Evolutionary conservation across 2,797 vertebrate genomes (phyloP).

Genomic region (Sebastes matsubarae): DNA sequence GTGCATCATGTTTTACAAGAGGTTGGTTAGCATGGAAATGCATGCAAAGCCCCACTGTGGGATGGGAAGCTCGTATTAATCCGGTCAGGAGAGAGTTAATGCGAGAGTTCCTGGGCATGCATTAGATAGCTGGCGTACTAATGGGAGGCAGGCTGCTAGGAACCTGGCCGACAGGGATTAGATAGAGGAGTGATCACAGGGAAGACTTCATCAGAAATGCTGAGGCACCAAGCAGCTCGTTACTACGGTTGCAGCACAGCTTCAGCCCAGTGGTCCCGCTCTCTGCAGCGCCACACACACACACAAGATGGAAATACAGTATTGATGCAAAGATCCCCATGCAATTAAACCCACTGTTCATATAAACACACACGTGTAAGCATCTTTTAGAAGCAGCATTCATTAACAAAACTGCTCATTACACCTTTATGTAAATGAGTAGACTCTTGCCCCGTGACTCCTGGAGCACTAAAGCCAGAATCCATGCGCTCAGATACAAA

Average conservation of each 20-base stretch:
- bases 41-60: slow-evolving; percentile 59
- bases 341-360: slow-evolving; percentile 32
- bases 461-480: background rate
- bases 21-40: slow-evolving; percentile 71
- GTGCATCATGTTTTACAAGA: slow-evolving; percentile 68
- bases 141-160: slow-evolving; percentile 68
- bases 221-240: slow-evolving; percentile 76
- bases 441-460: background rate
- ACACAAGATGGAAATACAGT: slow-evolving; percentile 10
- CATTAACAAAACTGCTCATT: background rate
- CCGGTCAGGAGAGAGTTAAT: slow-evolving; percentile 72
- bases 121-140: slow-evolving; percentile 60
- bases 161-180: slow-evolving; percentile 77
- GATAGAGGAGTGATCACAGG: slow-evolving; percentile 76
- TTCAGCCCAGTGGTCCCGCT: slow-evolving; percentile 46
- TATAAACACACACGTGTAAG: background rate
- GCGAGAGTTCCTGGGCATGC: slow-evolving; percentile 56
- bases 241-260: slow-evolving; percentile 65
- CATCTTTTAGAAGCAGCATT: slow-evolving; percentile 11
- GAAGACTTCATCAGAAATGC: slow-evolving; percentile 78
- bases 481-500: background rate
- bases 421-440: background rate
- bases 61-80: slow-evolving; percentile 60
- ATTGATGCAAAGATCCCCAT: background rate
- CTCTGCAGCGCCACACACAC: slow-evolving; percentile 36